Evolutionary conservation across 2,113 vertebrate genomes (phyloP).

Genomic region (Xiphias gladius): DNA sequence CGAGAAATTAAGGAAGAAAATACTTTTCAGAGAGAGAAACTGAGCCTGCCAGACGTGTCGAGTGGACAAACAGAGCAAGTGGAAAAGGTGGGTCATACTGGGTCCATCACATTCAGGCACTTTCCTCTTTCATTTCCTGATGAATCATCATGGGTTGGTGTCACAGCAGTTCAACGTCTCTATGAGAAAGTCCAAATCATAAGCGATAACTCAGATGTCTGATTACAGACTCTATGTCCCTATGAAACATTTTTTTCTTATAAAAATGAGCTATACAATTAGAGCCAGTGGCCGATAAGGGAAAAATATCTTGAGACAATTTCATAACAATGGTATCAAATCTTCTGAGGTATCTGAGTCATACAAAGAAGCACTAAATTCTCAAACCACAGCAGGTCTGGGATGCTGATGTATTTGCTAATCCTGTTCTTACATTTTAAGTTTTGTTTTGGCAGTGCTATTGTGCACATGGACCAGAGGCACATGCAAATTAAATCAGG

Average conservation of each 20-base stretch:
- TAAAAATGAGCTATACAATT: too few species aligned
- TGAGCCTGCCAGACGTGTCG: not conserved
- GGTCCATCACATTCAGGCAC: not conserved
- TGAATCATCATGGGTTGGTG: not conserved
- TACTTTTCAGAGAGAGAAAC: conserved; percentile 7
- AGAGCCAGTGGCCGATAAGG: not conserved
- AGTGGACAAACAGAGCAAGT: conserved; percentile 7
- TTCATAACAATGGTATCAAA: not conserved
- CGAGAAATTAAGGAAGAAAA: conserved; percentile 25
- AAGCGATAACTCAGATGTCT: not conserved
- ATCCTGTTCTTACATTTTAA: not conserved
- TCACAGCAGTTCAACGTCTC: not conserved
- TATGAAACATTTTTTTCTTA: too few species aligned
- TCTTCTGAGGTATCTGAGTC: not conserved
- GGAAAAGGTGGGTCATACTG: conserved; percentile 23
- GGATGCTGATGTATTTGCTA: not conserved
- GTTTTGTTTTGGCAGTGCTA: not conserved
- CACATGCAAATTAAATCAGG: not conserved
- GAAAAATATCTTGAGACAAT: not conserved
- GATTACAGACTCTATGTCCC: not conserved
- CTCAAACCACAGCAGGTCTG: conserved; percentile 7
- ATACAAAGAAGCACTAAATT: not conserved
- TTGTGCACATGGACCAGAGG: too few species aligned
- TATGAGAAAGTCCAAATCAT: too few species aligned
- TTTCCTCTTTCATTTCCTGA: conserved; percentile 26